Conservation (phyloP, 1,140 invertebrate genomes). For the Kradibia gibbosae region DNA sequence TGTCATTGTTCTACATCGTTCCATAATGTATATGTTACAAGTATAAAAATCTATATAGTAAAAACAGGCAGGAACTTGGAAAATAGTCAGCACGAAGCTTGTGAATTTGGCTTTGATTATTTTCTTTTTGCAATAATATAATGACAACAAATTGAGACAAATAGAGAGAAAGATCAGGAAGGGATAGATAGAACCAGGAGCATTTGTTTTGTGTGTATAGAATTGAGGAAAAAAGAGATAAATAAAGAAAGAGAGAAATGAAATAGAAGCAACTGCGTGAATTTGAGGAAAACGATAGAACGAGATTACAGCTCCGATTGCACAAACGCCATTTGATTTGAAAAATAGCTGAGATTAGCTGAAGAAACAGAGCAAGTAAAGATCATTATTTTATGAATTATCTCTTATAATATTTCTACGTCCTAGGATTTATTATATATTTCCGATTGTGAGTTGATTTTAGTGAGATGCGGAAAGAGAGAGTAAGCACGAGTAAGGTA, state of each 20-base stretch:
- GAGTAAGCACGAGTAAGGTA: not conserved
- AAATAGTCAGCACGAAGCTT: not conserved
- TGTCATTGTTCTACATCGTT: too few species aligned
- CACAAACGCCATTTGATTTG: constrained; percentile 55
- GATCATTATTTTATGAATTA: constrained; percentile 27
- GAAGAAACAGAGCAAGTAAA: not conserved
- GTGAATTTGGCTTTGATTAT: constrained; percentile 53
- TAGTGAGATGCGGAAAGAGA: not conserved
- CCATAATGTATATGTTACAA: not conserved
- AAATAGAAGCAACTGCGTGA: not conserved
- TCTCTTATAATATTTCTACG: constrained; percentile 33
- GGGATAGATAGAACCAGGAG: constrained; percentile 15
- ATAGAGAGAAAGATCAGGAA: constrained; percentile 45
- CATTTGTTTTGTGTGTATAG: too few species aligned
- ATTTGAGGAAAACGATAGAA: not conserved
- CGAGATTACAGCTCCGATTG: constrained; percentile 33
- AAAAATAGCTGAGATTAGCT: constrained; percentile 45
- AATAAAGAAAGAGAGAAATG: not conserved
- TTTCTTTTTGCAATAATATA: constrained; percentile 62
- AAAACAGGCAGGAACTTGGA: not conserved
- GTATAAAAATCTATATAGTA: not conserved
- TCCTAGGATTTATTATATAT: constrained; percentile 6
- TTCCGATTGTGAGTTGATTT: constrained; percentile 29
- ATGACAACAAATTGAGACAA: constrained; percentile 59
- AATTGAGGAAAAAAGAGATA: not conserved